phyloP scores from a whole-genome alignment of 2,888 invertebrate species.

The Drosophila gaucha region DNA sequence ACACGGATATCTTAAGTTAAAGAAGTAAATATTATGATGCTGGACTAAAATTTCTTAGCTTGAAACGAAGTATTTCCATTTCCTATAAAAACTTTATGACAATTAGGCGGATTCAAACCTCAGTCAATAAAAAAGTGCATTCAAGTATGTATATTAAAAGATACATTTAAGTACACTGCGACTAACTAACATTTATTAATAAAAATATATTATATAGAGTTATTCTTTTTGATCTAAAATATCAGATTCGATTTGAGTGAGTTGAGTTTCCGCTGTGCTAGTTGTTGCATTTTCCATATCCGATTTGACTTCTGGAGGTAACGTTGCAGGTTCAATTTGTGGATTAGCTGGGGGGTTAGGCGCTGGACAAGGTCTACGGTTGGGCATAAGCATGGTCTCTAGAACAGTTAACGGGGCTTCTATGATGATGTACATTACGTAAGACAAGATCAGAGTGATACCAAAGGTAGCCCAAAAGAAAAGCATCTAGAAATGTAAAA shows the following conservation, averaged over 20 bases:
- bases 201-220: neutral
- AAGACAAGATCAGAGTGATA: neutral
- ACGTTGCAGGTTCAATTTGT: neutral
- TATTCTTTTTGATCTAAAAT: neutral
- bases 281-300: neutral
- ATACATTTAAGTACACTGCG: too few relatives aligned
- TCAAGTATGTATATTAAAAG: too few relatives aligned
- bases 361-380: neutral
- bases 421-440: neutral
- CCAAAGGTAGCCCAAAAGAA: slow-evolving; percentile 4
- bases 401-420: neutral
- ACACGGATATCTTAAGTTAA: neutral
- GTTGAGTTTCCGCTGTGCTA: neutral
- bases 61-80: too few relatives aligned
- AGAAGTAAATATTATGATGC: too few relatives aligned
- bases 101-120: too few relatives aligned
- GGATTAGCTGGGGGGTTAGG: neutral
- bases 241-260: neutral
- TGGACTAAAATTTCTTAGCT: too few relatives aligned
- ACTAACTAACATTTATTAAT: neutral
- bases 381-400: neutral
- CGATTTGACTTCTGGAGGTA: neutral
- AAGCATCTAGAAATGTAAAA: neutral
- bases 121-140: too few relatives aligned
- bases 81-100: neutral